phyloP scores from a whole-genome alignment of 2,113 vertebrate genomes.

The Channa maculata region DNA sequence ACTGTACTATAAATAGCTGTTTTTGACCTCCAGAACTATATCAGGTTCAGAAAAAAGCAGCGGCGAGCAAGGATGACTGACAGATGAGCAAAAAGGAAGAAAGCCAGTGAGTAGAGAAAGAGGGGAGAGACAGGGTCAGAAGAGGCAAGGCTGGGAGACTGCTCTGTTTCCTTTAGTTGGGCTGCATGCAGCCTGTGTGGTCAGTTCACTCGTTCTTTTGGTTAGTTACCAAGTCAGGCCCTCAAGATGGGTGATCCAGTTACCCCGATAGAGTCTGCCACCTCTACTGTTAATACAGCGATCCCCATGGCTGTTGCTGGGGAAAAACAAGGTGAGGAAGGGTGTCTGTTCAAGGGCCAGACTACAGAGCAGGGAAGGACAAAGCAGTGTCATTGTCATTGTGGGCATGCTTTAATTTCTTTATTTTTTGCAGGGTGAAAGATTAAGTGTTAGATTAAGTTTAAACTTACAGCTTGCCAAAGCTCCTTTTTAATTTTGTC shows the following conservation, averaged over 20 bases:
- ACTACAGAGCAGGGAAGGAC: slow-evolving; percentile 1
- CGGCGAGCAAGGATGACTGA: slow-evolving; percentile 24
- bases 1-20: slow-evolving; percentile 77
- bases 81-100: slow-evolving; percentile 42
- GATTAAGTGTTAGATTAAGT: too few relatives aligned
- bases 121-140: slow-evolving; percentile 20
- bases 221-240: neutral
- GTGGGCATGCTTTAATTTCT: neutral
- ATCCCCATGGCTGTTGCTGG: slow-evolving; percentile 40
- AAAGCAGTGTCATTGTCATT: slow-evolving; percentile 17
- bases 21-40: slow-evolving; percentile 58
- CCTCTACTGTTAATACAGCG: slow-evolving; percentile 24
- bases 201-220: neutral
- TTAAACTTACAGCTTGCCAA: too few relatives aligned
- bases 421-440: neutral
- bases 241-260: slow-evolving; percentile 75
- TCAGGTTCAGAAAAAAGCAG: slow-evolving; percentile 50
- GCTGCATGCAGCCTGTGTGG: neutral
- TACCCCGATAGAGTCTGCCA: slow-evolving; percentile 22
- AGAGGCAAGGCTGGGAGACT: neutral
- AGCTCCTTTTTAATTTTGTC: neutral
- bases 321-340: slow-evolving; percentile 65
- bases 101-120: slow-evolving; percentile 15
- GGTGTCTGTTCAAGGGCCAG: neutral
- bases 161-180: neutral